phyloP scores from a whole-genome alignment of 2,113 vertebrate genomes.

The Hipposideros armiger region DNA sequence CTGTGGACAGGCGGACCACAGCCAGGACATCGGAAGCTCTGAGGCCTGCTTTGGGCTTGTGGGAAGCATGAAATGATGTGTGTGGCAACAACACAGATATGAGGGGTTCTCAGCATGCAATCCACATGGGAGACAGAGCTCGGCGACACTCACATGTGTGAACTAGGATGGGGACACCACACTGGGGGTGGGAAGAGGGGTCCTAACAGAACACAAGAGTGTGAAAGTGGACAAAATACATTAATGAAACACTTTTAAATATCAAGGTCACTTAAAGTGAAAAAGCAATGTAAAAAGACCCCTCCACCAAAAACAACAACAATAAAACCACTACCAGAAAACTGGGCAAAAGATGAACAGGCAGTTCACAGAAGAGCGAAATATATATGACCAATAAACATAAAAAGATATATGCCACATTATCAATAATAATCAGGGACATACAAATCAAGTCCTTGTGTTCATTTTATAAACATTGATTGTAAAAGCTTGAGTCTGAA shows the following conservation, averaged over 20 bases:
- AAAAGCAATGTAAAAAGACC: background rate
- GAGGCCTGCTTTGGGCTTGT: constrained; percentile 73
- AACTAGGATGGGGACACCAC: constrained; percentile 88
- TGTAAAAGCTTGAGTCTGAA: background rate
- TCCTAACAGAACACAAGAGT: constrained; percentile 87
- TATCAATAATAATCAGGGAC: background rate
- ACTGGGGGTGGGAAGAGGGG: constrained; percentile 85
- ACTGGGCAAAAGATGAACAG: background rate
- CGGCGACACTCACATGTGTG: constrained; percentile 87
- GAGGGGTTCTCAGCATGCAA: constrained; percentile 79
- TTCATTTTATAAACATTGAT: background rate
- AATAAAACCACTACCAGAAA: background rate
- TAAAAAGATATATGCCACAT: background rate
- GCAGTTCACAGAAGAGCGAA: background rate
- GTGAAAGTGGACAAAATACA: constrained; percentile 91
- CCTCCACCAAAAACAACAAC: background rate
- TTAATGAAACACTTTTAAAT: constrained; percentile 72
- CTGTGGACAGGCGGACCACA: background rate
- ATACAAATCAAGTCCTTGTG: background rate
- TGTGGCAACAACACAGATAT: constrained; percentile 83
- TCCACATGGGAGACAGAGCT: constrained; percentile 80
- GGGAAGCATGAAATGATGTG: constrained; percentile 82
- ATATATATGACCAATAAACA: background rate
- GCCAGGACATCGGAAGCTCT: background rate
- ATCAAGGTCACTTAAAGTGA: background rate